Base-by-base conservation (phyloP, 2,113 vertebrate genomes). In the Trinectes maculatus region DNA sequence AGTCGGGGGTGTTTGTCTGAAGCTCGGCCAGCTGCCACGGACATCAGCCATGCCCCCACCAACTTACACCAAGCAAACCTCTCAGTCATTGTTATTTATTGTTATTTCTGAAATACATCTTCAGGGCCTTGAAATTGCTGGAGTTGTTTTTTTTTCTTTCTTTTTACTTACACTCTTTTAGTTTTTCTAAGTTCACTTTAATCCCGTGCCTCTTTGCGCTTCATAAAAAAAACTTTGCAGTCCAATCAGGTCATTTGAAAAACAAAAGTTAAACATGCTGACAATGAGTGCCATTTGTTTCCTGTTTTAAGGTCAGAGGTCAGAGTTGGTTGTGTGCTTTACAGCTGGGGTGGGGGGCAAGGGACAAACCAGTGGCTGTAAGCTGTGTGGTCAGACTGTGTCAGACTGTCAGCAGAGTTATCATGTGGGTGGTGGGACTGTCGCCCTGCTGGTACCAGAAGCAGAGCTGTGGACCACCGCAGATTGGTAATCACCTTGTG, bases 401-500 rank as follows among this genome's bases (percentile, higher is more conserved):
- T 81, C 82, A 84, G 69, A 48, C 71, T 79, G 81, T 74, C 74
- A 72, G 63, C 52, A 33, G 82, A 67, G 60, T 74, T 83, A 54
- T 79, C 79, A 37, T 77, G 79, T 85, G 86, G 84, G 75, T 79
- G 80, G 79, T 43, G 48, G 66, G 46, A 56, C 44, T 53, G 72
- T 52, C 26, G 22, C 71, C 29, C 65, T 67, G 68, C 46, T 59
- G 72, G 79, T 71, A 71, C 72, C 74, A 85, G 73, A 78, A 59
- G 43, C 66, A 52, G 67, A 68, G 54, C 6, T 2, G 43, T 31
- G 39, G 82, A 84, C 84, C 87, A 85, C 82, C 84, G 74, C 53
- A 51, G 83, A 61, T 80, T 70, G 52, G 36, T 71, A 74, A 90
- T 85, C 88, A 79, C 80, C 84, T 75, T 75, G 58, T 88, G 85